Conservation (phyloP, 2,797 vertebrate species). For the Epinephelus coioides region DNA sequence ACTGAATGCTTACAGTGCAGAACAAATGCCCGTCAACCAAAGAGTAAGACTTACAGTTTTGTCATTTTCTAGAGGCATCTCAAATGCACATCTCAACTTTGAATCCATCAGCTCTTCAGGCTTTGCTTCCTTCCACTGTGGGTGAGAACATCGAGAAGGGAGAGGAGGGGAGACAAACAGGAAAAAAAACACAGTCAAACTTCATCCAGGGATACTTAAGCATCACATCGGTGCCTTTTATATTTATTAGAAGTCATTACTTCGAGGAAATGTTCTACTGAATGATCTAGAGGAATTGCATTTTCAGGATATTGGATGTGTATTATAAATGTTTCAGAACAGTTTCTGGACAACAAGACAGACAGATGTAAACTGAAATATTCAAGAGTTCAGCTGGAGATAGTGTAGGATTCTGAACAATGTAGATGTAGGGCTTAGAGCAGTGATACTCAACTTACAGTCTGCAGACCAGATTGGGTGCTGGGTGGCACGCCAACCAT, state of each 20-base stretch:
- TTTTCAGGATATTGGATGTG: not conserved
- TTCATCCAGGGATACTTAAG: not conserved
- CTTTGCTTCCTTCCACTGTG: constrained; percentile 97
- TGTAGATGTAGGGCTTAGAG: not conserved
- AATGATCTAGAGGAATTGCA: not conserved
- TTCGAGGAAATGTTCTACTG: not conserved
- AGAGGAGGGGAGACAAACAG: not conserved
- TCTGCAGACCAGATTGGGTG: too few species aligned
- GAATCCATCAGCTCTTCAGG: constrained; percentile 97
- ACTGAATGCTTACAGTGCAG: not conserved
- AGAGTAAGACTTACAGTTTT: constrained; percentile 88
- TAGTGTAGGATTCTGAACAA: not conserved
- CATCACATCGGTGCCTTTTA: not conserved
- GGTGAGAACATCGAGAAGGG: constrained; percentile 6
- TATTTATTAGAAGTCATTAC: not conserved
- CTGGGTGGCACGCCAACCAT: too few species aligned
- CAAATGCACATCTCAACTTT: constrained; percentile 96
- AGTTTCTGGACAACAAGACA: not conserved
- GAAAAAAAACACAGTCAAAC: not conserved
- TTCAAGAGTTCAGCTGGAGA: constrained; percentile 8
- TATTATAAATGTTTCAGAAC: constrained; percentile 10
- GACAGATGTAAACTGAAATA: not conserved
- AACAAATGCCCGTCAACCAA: not conserved
- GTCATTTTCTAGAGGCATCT: constrained; percentile 94
- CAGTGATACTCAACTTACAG: too few species aligned